Percentiles rank a stretch among this genome's conserved stretches.
Evolutionary conservation across 2,797 vertebrate genomes (phyloP).

Genomic region (Sternotherus odoratus): DNA sequence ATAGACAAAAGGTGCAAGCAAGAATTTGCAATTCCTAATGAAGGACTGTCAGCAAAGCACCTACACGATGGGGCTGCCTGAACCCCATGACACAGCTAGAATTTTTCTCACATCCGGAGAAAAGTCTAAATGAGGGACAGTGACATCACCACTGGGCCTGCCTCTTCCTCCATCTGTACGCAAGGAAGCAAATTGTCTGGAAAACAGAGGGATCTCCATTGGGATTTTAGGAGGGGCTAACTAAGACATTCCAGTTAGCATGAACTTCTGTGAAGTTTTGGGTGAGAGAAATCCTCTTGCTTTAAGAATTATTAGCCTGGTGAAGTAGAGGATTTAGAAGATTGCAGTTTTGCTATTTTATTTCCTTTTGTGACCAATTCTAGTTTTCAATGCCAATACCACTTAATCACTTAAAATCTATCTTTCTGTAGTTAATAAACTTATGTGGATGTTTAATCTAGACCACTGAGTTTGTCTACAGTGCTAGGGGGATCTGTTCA

Average conservation of each 20-base stretch:
- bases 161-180: neutral
- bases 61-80: neutral
- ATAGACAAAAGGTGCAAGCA: no score
- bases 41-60: neutral
- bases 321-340: neutral
- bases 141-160: neutral
- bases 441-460: no score
- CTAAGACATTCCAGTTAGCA: neutral
- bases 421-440: neutral
- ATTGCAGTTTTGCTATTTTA: neutral
- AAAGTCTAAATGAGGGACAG: neutral
- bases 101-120: neutral
- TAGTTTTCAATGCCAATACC: neutral
- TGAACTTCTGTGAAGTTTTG: no score
- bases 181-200: neutral
- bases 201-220: neutral
- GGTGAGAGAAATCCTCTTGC: no score
- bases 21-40: no score
- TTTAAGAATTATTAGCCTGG: neutral
- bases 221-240: neutral
- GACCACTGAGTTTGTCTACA: no score
- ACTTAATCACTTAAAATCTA: neutral
- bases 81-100: no score
- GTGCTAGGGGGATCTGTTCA: neutral
- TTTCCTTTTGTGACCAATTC: neutral